These are phyloP conservation scores for Nipponia nippon DNA, from an alignment of 2,113 vertebrate species.

Conservation along the genomic window DNA sequence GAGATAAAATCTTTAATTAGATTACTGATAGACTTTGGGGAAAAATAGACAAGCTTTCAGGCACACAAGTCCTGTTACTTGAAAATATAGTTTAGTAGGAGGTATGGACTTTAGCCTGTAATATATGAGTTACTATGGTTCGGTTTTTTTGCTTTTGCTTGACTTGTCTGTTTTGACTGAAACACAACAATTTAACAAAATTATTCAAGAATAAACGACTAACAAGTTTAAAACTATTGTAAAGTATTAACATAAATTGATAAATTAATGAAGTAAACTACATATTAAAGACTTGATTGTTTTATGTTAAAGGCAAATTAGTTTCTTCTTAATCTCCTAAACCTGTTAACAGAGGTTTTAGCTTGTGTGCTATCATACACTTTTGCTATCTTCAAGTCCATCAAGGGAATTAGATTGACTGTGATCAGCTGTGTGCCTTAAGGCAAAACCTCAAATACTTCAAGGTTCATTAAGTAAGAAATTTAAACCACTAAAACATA, in stretches of 20 bases:
- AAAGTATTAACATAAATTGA: slow-evolving; percentile 3
- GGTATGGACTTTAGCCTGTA: neutral
- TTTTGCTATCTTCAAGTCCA: neutral
- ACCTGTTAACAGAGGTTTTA: neutral
- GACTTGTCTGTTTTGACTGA: neutral
- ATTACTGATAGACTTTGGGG: neutral
- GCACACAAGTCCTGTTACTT: neutral
- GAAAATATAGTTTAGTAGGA: neutral
- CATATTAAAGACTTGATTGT: neutral
- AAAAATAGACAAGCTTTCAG: neutral
- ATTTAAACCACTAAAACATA: slow-evolving; percentile 17
- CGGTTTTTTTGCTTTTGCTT: neutral
- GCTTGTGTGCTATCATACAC: neutral
- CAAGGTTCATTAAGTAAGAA: slow-evolving; percentile 29
- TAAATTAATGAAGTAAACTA: neutral
- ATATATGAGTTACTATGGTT: neutral
- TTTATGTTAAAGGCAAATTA: neutral
- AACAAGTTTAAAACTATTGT: neutral
- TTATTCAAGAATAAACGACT: neutral
- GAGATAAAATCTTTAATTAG: neutral
- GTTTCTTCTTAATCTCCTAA: slow-evolving; percentile 4
- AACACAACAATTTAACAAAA: neutral
- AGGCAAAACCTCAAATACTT: slow-evolving; percentile 50
- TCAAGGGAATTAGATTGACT: neutral
- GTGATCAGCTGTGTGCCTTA: neutral